phyloP scores from a whole-genome alignment of 2,113 vertebrate genomes.

The Amazona guildingii region DNA sequence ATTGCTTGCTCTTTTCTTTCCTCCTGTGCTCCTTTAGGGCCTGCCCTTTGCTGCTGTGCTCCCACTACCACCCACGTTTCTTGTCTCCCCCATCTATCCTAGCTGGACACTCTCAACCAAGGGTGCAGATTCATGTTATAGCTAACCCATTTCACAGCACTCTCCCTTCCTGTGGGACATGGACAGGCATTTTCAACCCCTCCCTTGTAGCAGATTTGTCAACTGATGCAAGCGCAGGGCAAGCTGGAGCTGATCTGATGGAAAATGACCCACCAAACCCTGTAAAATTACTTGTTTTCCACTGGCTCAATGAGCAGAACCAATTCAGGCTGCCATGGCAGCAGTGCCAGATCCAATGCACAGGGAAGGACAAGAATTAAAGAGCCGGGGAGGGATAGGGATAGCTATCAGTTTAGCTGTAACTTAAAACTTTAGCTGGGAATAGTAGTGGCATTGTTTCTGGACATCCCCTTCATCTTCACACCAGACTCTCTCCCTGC shows the following conservation, averaged over 20 bases:
- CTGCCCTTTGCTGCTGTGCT: not conserved
- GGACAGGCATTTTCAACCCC: not conserved
- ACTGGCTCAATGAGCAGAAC: not conserved
- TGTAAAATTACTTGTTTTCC: not conserved
- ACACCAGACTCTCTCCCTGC: not conserved
- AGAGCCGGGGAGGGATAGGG: not conserved
- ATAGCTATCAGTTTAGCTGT: not conserved
- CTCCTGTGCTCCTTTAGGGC: not conserved
- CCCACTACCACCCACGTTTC: accelerated
- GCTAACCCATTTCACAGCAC: not conserved
- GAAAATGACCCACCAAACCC: not conserved
- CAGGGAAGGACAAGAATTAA: not conserved
- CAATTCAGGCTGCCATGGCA: not conserved
- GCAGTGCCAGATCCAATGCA: not conserved
- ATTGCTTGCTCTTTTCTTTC: not conserved
- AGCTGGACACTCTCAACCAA: not conserved
- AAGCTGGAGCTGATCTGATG: not conserved
- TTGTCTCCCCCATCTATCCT: not conserved
- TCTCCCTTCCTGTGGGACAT: not conserved
- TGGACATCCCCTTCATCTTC: not conserved
- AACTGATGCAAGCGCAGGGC: not conserved
- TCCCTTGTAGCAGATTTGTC: not conserved
- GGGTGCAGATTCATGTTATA: accelerated
- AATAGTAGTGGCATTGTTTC: not conserved
- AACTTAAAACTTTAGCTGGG: not conserved